A percentile compares a stretch with the other conserved stretches of the same genome.
phyloP scores from a whole-genome alignment of 35 echinoderm and acorn worm genomes.

The Patiria miniata region DNA sequence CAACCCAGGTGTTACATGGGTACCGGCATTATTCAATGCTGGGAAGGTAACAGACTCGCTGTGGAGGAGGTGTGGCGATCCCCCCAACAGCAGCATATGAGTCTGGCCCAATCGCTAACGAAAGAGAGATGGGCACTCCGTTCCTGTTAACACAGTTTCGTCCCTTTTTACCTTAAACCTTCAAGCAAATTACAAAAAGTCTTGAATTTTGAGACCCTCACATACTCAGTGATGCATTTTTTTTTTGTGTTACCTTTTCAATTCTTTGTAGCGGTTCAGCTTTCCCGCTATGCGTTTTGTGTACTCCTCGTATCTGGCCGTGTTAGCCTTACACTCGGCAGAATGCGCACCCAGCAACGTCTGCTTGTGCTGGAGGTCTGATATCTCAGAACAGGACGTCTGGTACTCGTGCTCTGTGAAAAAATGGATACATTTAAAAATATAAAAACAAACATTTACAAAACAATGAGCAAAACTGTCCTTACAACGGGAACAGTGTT shows the following conservation, averaged over 20 bases:
- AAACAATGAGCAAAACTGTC: too few relatives aligned
- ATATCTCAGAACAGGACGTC: conserved; percentile 16
- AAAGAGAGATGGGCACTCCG: too few relatives aligned
- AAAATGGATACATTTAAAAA: neutral
- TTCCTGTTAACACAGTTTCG: too few relatives aligned
- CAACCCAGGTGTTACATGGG: too few relatives aligned
- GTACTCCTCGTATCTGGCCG: conserved; percentile 60
- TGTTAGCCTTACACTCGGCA: conserved; percentile 55
- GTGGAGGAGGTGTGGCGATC: too few relatives aligned
- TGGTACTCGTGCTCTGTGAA: conserved; percentile 58
- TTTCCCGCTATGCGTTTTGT: conserved; percentile 33
- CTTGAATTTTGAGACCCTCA: neutral
- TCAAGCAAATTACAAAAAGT: neutral
- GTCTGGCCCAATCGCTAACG: too few relatives aligned
- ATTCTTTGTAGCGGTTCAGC: conserved; percentile 16
- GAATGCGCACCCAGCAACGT: conserved; percentile 42
- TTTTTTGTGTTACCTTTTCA: conserved; percentile 7
- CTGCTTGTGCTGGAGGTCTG: conserved; percentile 46
- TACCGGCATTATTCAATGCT: too few relatives aligned
- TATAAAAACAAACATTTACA: neutral
- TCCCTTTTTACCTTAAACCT: conserved; percentile 51
- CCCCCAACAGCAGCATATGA: too few relatives aligned
- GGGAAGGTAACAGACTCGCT: too few relatives aligned
- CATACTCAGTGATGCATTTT: too few relatives aligned
- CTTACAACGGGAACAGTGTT: too few relatives aligned